phyloP scores from a whole-genome alignment of 1,140 invertebrate genomes.

The Pygmarrhopalites habei region DNA sequence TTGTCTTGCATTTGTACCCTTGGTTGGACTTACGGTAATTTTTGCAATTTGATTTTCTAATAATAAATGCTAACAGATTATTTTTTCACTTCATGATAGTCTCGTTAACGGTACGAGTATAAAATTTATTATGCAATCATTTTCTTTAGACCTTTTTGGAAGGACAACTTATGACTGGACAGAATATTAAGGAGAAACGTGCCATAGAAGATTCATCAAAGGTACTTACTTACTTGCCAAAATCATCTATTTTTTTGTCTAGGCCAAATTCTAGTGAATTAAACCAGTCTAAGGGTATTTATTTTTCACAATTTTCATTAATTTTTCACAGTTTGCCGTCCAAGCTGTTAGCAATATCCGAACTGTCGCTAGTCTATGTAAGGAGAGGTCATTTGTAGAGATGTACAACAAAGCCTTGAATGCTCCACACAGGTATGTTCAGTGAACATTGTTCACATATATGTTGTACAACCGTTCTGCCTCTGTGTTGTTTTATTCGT shows the following conservation, averaged over 20 bases:
- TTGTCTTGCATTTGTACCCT: constrained; percentile 65
- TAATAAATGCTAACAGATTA: no score
- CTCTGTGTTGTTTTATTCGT: not conserved
- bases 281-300: constrained; percentile 28
- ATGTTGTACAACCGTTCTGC: not conserved
- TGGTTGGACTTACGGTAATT: constrained; percentile 57
- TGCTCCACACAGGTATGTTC: constrained; percentile 33
- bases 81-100: no score
- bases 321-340: constrained; percentile 42
- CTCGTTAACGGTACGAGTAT: no score
- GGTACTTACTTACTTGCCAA: constrained; percentile 60
- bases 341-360: constrained; percentile 52
- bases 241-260: constrained; percentile 53
- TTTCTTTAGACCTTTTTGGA: constrained; percentile 75
- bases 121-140: no score
- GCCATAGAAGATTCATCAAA: constrained; percentile 57
- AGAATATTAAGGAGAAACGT: constrained; percentile 54
- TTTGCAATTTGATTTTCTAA: constrained; percentile 19
- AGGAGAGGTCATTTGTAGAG: constrained; percentile 46
- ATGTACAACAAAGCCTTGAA: constrained; percentile 41
- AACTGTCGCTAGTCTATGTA: constrained; percentile 49
- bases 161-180: constrained; percentile 59
- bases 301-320: not conserved
- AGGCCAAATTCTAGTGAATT: constrained; percentile 41
- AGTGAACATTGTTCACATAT: not conserved